phyloP scores from a whole-genome alignment of 1,140 invertebrate species.

The Sinonovacula constricta region DNA sequence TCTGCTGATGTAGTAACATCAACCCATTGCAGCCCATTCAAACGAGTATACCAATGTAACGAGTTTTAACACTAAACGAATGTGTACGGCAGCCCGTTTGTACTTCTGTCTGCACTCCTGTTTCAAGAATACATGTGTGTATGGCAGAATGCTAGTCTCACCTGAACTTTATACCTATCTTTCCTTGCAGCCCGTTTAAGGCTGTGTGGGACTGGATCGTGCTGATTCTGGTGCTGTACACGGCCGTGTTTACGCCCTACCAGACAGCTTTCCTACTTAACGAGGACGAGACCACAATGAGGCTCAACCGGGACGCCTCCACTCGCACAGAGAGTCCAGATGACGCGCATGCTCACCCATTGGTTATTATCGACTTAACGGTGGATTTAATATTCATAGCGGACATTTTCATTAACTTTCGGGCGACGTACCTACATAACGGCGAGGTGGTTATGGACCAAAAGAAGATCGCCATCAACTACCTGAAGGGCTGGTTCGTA shows the following conservation, averaged over 20 bases:
- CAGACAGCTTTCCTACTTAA: slow-evolving; percentile 98
- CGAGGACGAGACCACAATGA: slow-evolving; percentile 81
- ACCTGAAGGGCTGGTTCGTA: slow-evolving; percentile 79
- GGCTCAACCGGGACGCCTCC: slow-evolving; percentile 69
- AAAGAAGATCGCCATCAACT: slow-evolving; percentile 78
- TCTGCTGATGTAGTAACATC: no score
- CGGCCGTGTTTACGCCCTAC: slow-evolving; percentile 99
- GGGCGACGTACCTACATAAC: slow-evolving; percentile 78
- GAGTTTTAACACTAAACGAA: background rate
- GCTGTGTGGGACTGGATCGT: slow-evolving; percentile 99
- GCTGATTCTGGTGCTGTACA: slow-evolving; percentile 97
- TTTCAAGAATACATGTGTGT: background rate
- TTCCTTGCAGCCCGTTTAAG: slow-evolving; percentile 88
- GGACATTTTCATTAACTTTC: slow-evolving; percentile 79
- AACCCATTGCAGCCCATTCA: no score
- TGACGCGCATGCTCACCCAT: slow-evolving; percentile 69
- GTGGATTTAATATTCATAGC: slow-evolving; percentile 79
- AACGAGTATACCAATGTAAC: no score
- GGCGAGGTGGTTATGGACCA: slow-evolving; percentile 78
- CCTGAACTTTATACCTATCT: background rate
- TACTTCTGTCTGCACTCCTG: background rate
- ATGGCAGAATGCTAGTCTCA: background rate
- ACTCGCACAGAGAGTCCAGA: slow-evolving; percentile 64
- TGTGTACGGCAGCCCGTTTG: background rate
- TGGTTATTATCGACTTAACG: slow-evolving; percentile 78